These are phyloP conservation scores for Salvelinus namaycush DNA, from an alignment of 2,113 vertebrate genomes.

Conservation along the genomic window DNA sequence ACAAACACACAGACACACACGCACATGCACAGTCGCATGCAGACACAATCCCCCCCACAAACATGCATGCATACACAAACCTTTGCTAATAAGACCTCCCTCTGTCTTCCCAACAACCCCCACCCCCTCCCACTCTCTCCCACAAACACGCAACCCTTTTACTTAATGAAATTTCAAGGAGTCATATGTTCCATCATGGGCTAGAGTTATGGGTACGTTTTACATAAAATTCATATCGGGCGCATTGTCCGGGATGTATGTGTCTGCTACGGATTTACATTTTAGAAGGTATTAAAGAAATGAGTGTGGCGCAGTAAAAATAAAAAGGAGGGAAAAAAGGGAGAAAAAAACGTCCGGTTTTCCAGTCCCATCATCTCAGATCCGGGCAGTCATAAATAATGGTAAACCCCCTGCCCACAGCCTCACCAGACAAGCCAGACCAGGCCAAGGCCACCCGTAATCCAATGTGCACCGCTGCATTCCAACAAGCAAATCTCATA, in stretches of 20 bases:
- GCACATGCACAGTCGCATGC: neutral
- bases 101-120: conserved; percentile 5
- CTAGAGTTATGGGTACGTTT: conserved; percentile 75
- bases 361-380: conserved; percentile 70
- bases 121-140: neutral
- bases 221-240: conserved; percentile 80
- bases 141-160: conserved; percentile 69
- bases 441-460: conserved; percentile 64
- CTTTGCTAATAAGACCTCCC: conserved; percentile 2
- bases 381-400: conserved; percentile 83
- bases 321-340: conserved; percentile 29
- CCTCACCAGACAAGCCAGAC: conserved; percentile 3
- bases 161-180: conserved; percentile 79
- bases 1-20: neutral
- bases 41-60: neutral
- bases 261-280: conserved; percentile 77
- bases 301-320: conserved; percentile 63
- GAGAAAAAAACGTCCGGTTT: conserved; percentile 52
- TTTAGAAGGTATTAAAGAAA: conserved; percentile 84
- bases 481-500: conserved; percentile 86
- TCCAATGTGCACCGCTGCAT: conserved; percentile 75
- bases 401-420: conserved; percentile 14
- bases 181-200: conserved; percentile 65
- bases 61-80: conserved; percentile 31
- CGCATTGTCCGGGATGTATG: conserved; percentile 66